Evolutionary conservation across 2,113 vertebrate species (phyloP).

Genomic region (Nibea coibor): DNA sequence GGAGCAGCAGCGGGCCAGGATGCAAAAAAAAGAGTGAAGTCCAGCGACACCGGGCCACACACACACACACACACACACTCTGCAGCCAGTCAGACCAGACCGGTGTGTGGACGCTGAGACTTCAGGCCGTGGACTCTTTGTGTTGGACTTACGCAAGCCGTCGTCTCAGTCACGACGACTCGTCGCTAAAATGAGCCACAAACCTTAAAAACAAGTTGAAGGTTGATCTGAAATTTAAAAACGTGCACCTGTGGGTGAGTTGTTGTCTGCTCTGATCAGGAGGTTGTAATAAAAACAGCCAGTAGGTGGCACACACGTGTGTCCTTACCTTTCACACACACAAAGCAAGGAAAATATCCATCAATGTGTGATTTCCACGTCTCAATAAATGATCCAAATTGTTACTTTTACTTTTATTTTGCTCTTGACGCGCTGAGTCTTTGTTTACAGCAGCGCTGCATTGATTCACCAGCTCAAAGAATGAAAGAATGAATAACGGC

Average conservation of each 20-base stretch:
- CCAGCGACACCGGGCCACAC: neutral
- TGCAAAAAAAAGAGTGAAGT: conserved; percentile 46
- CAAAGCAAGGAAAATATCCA: neutral
- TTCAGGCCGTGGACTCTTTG: neutral
- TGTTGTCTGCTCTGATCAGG: neutral
- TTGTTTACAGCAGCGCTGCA: conserved; percentile 47
- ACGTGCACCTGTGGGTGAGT: neutral
- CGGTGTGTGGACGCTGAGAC: neutral
- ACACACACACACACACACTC: neutral
- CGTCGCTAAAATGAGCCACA: neutral
- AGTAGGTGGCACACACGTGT: conserved; percentile 52
- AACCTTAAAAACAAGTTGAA: neutral
- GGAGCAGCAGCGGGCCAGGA: conserved; percentile 79
- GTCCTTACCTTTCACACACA: neutral
- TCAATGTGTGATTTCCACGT: conserved; percentile 39
- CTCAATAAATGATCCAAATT: conserved; percentile 66
- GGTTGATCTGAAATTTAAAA: neutral
- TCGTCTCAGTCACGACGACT: neutral
- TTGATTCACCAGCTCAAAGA: conserved; percentile 61
- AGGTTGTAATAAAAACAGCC: conserved; percentile 16
- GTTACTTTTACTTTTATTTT: conserved; percentile 42
- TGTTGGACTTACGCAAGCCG: conserved; percentile 1
- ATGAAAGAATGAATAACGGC: conserved; percentile 61
- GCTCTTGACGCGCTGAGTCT: conserved; percentile 38
- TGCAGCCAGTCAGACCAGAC: neutral